Conservation (phyloP, 2,113 vertebrate species). For the Haemorhous mexicanus region DNA sequence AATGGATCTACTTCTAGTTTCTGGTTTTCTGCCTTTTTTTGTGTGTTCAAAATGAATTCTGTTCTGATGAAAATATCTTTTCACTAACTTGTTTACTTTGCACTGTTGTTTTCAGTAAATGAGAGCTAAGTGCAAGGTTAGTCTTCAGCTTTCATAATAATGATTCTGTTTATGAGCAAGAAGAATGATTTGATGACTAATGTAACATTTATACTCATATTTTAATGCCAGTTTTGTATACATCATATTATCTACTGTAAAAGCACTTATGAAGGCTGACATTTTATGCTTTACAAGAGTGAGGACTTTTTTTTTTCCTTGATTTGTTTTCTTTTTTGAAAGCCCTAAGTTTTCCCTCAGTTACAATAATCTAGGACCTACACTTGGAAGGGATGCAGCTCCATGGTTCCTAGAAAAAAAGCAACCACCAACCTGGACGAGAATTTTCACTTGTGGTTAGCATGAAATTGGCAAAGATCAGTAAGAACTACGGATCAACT, state of each 20-base stretch:
- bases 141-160: not conserved
- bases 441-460: not conserved
- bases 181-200: constrained; percentile 11
- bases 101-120: not conserved
- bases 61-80: constrained; percentile 23
- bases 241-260: not conserved
- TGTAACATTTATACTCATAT: not conserved
- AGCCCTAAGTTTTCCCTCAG: not conserved
- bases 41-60: not conserved
- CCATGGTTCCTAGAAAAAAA: not conserved
- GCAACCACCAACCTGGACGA: not conserved
- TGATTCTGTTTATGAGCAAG: constrained; percentile 24
- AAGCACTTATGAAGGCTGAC: not conserved
- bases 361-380: not conserved
- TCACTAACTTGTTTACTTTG: constrained; percentile 13
- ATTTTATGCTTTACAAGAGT: not conserved
- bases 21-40: not conserved
- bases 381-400: not conserved
- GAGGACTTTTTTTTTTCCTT: not conserved
- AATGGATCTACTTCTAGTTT: not conserved
- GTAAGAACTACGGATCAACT: not conserved
- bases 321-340: not conserved
- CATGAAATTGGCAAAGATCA: not conserved
- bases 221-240: not conserved
- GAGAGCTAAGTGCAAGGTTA: not conserved